Percentiles rank a stretch among this genome's conserved stretches.
These are phyloP conservation scores for Daphoenositta chrysoptera DNA, from an alignment of 2,113 vertebrate genomes.

Conservation along the genomic window DNA sequence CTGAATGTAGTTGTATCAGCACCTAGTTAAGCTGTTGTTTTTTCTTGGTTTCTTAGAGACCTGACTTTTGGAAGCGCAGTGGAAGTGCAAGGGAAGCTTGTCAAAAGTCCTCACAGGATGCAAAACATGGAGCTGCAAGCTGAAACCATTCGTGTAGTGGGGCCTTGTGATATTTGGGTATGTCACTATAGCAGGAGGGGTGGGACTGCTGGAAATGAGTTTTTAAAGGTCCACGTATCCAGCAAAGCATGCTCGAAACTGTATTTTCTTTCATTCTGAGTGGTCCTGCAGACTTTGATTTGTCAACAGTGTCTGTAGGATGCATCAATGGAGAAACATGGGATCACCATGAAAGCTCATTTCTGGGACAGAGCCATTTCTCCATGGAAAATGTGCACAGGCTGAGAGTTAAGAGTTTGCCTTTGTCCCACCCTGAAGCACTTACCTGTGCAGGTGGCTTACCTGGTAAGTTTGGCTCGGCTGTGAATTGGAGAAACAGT, in stretches of 20 bases:
- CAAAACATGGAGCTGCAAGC: constrained; percentile 88
- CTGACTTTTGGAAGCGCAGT: constrained; percentile 89
- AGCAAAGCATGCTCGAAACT: neutral
- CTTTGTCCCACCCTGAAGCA: neutral
- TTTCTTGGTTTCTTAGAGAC: constrained; percentile 60
- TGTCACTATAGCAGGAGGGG: neutral
- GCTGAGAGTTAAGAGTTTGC: neutral
- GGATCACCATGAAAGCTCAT: neutral
- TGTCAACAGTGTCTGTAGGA: neutral
- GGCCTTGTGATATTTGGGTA: constrained; percentile 85
- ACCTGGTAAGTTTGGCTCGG: neutral
- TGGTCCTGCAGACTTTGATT: neutral
- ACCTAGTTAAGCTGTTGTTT: neutral
- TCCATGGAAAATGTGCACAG: rapidly evolving
- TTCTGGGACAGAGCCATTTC: neutral
- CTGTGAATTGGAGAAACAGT: neutral
- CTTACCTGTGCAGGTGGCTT: neutral
- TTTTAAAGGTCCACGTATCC: neutral
- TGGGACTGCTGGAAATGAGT: neutral
- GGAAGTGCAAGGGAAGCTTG: constrained; percentile 82
- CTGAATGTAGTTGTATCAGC: neutral
- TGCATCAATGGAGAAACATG: neutral
- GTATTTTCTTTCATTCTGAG: neutral
- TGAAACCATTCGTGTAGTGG: constrained; percentile 79
- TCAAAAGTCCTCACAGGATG: constrained; percentile 80